Percentiles rank a stretch among this genome's conserved stretches.
These are phyloP conservation scores for Serinus canaria DNA, from an alignment of 2,113 vertebrate species.

Conservation along the genomic window DNA sequence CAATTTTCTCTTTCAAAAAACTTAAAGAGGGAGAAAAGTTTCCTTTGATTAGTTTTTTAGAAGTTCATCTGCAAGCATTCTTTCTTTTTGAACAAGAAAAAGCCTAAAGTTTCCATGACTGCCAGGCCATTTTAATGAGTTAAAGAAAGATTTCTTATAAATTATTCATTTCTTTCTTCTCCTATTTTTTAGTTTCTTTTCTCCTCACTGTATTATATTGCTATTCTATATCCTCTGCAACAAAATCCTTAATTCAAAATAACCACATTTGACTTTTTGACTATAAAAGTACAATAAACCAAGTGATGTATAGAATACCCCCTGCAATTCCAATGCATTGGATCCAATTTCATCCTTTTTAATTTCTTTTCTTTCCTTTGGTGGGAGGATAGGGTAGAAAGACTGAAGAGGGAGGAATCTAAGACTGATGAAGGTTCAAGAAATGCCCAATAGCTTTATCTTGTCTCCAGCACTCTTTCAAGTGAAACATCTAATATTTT, in stretches of 20 bases:
- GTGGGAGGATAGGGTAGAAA: not conserved
- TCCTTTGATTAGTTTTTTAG: not conserved
- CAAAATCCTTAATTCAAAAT: not conserved
- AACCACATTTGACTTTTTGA: not conserved
- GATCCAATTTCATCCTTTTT: not conserved
- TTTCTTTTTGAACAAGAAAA: slow-evolving; percentile 37
- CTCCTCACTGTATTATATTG: not conserved
- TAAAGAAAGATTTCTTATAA: slow-evolving; percentile 55
- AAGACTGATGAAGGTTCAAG: not conserved
- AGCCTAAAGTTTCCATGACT: slow-evolving; percentile 29
- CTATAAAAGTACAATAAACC: not conserved
- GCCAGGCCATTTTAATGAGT: slow-evolving; percentile 50
- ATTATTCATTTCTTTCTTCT: slow-evolving; percentile 45
- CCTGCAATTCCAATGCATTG: not conserved
- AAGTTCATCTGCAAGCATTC: slow-evolving; percentile 46
- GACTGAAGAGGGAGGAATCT: not conserved
- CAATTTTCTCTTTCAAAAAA: not conserved
- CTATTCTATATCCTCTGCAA: not conserved
- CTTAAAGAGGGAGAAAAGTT: not conserved
- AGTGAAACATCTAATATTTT: not conserved
- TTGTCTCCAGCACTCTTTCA: not conserved
- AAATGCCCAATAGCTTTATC: not conserved
- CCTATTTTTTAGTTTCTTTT: slow-evolving; percentile 4
- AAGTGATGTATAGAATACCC: not conserved
- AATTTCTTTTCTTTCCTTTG: not conserved